These are phyloP conservation scores for Drosophila paramelanica DNA, from an alignment of 2,888 invertebrate genomes.

Conservation along the genomic window DNA sequence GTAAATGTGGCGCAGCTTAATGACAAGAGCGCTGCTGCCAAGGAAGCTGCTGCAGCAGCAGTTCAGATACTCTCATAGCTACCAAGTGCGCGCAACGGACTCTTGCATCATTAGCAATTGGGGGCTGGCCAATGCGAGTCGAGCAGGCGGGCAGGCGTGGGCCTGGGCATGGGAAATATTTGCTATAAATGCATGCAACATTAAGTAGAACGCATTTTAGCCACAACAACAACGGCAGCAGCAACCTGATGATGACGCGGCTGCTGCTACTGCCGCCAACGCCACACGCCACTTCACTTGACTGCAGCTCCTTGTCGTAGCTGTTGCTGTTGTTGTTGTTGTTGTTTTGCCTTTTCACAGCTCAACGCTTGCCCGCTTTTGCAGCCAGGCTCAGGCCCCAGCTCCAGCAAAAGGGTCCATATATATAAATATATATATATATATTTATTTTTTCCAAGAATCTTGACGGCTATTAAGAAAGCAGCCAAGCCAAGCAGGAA, in stretches of 20 bases:
- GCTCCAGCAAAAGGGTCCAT: slow-evolving; percentile 53
- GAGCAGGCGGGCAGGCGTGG: slow-evolving; percentile 24
- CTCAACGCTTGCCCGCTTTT: slow-evolving; percentile 75
- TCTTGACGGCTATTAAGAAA: slow-evolving; percentile 77
- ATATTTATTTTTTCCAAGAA: slow-evolving; percentile 70
- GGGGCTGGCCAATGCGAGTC: slow-evolving; percentile 60
- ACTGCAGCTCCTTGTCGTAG: slow-evolving; percentile 59
- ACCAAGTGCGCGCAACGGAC: slow-evolving; percentile 12
- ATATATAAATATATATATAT: slow-evolving; percentile 20
- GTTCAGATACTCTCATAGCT: slow-evolving; percentile 5
- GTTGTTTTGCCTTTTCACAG: slow-evolving; percentile 67
- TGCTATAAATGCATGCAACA: slow-evolving; percentile 80
- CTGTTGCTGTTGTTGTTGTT: slow-evolving; percentile 42
- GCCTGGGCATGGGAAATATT: slow-evolving; percentile 73
- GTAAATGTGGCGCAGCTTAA: slow-evolving; percentile 76
- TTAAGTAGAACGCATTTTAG: slow-evolving; percentile 78
- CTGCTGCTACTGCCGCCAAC: slow-evolving; percentile 48
- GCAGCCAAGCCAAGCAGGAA: slow-evolving; percentile 43
- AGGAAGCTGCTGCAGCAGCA: slow-evolving; percentile 21
- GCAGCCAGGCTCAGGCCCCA: slow-evolving; percentile 29
- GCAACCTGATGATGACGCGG: slow-evolving; percentile 37
- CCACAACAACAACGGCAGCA: slow-evolving; percentile 35
- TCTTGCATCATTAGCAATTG: slow-evolving; percentile 73
- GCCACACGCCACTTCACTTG: slow-evolving; percentile 77
- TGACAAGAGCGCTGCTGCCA: slow-evolving; percentile 65